Base-by-base conservation (phyloP, 2,797 vertebrate genomes). In the Helarctos malayanus region DNA sequence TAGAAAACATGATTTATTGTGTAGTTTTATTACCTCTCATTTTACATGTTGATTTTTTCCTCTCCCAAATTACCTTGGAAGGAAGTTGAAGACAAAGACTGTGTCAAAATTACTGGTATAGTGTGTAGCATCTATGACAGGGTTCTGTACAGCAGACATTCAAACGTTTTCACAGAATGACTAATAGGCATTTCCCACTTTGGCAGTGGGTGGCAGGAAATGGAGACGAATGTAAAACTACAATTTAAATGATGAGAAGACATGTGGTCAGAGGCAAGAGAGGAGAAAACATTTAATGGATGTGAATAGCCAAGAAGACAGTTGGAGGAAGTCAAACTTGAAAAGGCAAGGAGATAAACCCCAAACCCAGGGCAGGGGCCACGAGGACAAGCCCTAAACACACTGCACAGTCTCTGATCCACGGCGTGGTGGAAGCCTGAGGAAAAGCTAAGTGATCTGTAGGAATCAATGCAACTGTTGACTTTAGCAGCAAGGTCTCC, bases 31-130 rank as follows among this genome's bases (percentile, higher is more conserved):
- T 85, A 91, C 78, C 57, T 95, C 56, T 89, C 90, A 73, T 61
- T 63, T 84, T 32, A 71, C 18, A 5, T n/a, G 12, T 87, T 83
- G 47, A 75, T 63, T 23, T 85, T 90, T 84, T 87, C 14, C 65
- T 54, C 69, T 92, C 10, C 49, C 21, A 25, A 69, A 96, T 96
- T 85, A 91, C 83, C 38, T 84, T 76, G 87, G 38, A 80, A 86
- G 49, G 91, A 93, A 93, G 76, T n/a, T 63, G 89, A 91, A 84
- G 85, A 95, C 90, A 95, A 97, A 75, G 82, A 61, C 71, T 32
- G 16, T 54, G 82, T 81, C 65, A 81, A 90, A 71, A 80, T 93
- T 93, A 85, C 11, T 63, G 59, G 82, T 65, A 35, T 89, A 41
- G 45, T 27, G 21, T 76, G 57, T 19, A 7, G 86, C 57, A 32